Conservation (phyloP, 2,888 invertebrate species). For the Drosophila paramelanica region DNA sequence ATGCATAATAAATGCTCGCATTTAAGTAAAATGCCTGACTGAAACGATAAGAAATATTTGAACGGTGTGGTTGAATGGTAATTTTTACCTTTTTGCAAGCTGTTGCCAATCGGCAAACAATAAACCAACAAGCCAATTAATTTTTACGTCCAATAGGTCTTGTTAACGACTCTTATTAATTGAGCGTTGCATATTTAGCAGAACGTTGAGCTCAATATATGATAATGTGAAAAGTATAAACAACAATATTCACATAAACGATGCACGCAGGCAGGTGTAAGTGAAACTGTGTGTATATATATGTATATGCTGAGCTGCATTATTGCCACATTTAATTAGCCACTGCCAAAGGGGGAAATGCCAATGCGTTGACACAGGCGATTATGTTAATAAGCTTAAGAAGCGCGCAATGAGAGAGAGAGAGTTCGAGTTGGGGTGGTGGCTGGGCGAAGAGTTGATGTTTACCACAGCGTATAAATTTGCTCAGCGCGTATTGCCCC, state of each 20-base stretch:
- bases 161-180: constrained; percentile 66
- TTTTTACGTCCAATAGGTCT: constrained; percentile 33
- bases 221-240: constrained; percentile 26
- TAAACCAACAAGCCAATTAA: constrained; percentile 43
- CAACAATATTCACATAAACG: constrained; percentile 15
- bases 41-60: background rate
- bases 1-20: no score
- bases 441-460: constrained; percentile 28
- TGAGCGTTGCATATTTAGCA: constrained; percentile 47
- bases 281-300: background rate
- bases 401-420: constrained; percentile 1
- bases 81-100: constrained; percentile 4
- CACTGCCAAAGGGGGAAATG: constrained; percentile 46
- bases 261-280: background rate
- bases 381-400: constrained; percentile 71
- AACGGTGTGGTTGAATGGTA: background rate
- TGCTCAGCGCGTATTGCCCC: constrained; percentile 39
- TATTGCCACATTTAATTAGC: constrained; percentile 74
- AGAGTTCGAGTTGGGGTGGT: background rate
- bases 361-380: constrained; percentile 66
- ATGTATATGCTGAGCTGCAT: constrained; percentile 30
- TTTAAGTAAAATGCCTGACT: no score
- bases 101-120: constrained; percentile 25
- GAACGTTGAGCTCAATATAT: constrained; percentile 24
- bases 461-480: constrained; percentile 56